Evolutionary conservation across 1,140 invertebrate genomes (phyloP).

Genomic region (Meloidogyne floridensis): DNA sequence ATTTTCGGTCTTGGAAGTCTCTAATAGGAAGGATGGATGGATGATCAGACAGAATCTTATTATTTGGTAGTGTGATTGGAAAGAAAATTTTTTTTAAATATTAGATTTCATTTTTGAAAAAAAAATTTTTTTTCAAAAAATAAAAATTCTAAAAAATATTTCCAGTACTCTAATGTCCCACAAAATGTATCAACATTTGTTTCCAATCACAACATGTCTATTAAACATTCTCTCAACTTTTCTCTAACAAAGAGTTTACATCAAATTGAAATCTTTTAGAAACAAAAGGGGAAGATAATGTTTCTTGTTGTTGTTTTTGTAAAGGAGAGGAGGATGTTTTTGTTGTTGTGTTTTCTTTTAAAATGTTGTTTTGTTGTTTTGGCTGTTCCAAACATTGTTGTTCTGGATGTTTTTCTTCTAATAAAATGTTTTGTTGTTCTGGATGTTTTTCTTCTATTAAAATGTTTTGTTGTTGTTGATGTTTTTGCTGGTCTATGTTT

Average conservation of each 20-base stretch:
- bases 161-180: too few relatives aligned
- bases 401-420: too few relatives aligned
- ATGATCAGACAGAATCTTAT: neutral
- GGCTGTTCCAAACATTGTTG: neutral
- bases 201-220: too few relatives aligned
- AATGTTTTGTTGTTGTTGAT: neutral
- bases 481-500: neutral
- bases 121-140: too few relatives aligned
- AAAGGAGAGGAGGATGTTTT: too few relatives aligned
- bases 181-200: too few relatives aligned
- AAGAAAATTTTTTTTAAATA: neutral
- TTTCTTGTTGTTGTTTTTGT: neutral
- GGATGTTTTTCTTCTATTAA: too few relatives aligned
- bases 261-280: constrained; percentile 9
- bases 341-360: too few relatives aligned
- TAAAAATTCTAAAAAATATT: too few relatives aligned
- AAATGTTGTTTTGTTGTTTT: neutral
- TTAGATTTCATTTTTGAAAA: too few relatives aligned
- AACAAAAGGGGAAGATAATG: neutral
- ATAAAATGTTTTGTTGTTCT: neutral
- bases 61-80: neutral
- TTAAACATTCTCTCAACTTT: neutral
- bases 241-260: constrained; percentile 9
- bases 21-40: too few relatives aligned
- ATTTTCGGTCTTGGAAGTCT: too few relatives aligned